Conservation (phyloP, 1,140 invertebrate species). For the Ceratina calcarata region DNA sequence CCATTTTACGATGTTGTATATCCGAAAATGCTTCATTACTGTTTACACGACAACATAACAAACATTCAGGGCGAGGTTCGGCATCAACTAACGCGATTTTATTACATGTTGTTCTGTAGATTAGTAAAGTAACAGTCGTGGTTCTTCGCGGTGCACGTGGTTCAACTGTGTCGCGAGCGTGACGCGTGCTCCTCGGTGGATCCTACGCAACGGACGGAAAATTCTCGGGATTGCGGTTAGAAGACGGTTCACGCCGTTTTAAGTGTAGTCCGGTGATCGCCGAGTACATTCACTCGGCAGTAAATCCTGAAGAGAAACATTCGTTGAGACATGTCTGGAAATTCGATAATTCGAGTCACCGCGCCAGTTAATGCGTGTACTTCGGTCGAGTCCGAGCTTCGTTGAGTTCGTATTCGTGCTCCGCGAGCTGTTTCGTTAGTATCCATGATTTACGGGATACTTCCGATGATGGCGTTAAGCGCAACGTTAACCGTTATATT, state of each 20-base stretch:
- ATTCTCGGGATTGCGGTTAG: constrained; percentile 19
- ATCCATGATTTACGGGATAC: not conserved
- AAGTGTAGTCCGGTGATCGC: not conserved
- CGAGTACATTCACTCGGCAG: not conserved
- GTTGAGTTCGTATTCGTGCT: constrained; percentile 13
- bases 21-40: constrained; percentile 58
- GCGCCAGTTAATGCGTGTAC: not conserved
- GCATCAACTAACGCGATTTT: constrained; percentile 41
- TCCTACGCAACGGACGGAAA: constrained; percentile 7
- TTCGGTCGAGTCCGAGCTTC: not conserved
- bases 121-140: constrained; percentile 43
- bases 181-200: no score
- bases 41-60: constrained; percentile 54
- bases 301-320: constrained; percentile 13
- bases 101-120: constrained; percentile 4
- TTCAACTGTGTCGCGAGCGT: not conserved
- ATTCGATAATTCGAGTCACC: constrained; percentile 17
- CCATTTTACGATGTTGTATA: constrained; percentile 56
- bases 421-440: no score
- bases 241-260: constrained; percentile 6
- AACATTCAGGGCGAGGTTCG: constrained; percentile 43
- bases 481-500: not conserved
- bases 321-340: constrained; percentile 6
- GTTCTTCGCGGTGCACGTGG: constrained; percentile 26
- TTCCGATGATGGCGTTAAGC: not conserved